These are phyloP conservation scores for Gallinago nigripennis DNA, from an alignment of 2,797 vertebrate genomes.

Conservation along the genomic window DNA sequence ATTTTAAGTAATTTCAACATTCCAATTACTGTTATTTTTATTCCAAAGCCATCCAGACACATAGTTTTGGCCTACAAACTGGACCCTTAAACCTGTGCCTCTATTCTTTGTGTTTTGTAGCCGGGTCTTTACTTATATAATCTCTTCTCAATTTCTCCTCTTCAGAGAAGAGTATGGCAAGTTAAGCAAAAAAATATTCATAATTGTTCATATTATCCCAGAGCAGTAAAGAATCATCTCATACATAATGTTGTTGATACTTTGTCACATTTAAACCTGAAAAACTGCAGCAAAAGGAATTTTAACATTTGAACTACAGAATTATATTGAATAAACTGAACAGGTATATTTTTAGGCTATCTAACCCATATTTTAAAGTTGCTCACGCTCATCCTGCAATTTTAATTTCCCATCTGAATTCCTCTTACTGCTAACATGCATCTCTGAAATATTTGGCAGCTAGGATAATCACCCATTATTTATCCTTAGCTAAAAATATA, in stretches of 20 bases:
- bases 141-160: neutral
- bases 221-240: neutral
- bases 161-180: neutral
- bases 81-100: neutral
- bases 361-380: neutral
- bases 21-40: neutral
- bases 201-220: neutral
- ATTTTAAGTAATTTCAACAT: neutral
- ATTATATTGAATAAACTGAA: neutral
- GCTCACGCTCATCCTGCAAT: neutral
- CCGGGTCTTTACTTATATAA: neutral
- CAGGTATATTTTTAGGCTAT: neutral
- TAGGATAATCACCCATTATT: constrained; percentile 12
- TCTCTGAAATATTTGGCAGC: constrained; percentile 4
- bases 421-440: neutral
- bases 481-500: constrained; percentile 9
- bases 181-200: neutral
- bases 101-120: neutral
- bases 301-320: neutral
- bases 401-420: constrained; percentile 18
- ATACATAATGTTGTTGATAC: neutral
- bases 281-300: neutral
- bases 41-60: neutral
- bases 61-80: neutral
- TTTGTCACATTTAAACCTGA: neutral